phyloP scores from a whole-genome alignment of 2,888 invertebrate species.

The Theodoxus fluviatilis region DNA sequence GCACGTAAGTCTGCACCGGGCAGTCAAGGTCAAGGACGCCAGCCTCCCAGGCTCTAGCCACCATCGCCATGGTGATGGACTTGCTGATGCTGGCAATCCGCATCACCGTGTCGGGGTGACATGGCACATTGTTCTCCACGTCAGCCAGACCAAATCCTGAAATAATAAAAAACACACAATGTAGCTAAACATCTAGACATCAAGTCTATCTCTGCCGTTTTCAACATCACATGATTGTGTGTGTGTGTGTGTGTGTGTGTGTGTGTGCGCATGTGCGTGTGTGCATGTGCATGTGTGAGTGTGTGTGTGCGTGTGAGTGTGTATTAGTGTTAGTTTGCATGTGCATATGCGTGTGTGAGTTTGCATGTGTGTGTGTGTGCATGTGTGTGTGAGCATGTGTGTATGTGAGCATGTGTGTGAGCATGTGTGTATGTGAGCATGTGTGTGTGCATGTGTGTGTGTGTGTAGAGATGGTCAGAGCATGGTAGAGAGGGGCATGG shows the following conservation, averaged over 20 bases:
- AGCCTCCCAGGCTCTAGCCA: constrained; percentile 68
- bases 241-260: constrained; percentile 2
- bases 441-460: too few species aligned
- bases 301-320: constrained; percentile 18
- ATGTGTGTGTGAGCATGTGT: too few species aligned
- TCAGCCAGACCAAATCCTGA: constrained; percentile 69
- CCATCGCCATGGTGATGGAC: constrained; percentile 69
- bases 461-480: too few species aligned
- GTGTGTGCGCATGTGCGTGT: constrained; percentile 18
- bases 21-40: constrained; percentile 69
- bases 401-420: too few species aligned
- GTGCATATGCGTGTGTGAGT: too few species aligned
- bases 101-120: constrained; percentile 68
- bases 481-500: too few species aligned
- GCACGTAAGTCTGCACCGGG: constrained; percentile 69
- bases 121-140: constrained; percentile 68
- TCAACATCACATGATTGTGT: not conserved
- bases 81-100: constrained; percentile 73
- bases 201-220: too few species aligned
- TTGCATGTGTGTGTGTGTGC: too few species aligned
- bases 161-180: not conserved
- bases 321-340: too few species aligned
- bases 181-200: not conserved
- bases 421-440: too few species aligned
- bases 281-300: constrained; percentile 15